phyloP scores from a whole-genome alignment of 2,888 invertebrate species.

The Agrilus mali region DNA sequence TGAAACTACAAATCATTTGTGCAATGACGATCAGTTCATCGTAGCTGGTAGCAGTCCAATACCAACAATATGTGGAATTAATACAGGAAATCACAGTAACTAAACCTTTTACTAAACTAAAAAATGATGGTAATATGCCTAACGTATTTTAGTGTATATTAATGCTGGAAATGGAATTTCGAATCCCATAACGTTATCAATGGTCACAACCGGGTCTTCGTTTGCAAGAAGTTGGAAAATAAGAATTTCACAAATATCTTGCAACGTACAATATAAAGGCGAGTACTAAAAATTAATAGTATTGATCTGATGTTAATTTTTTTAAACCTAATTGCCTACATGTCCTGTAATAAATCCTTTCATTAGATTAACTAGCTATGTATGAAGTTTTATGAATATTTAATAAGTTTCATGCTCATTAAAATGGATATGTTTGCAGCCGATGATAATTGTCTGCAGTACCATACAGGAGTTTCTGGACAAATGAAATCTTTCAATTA shows the following conservation, averaged over 20 bases:
- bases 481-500: conserved; percentile 76
- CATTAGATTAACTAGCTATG: too few species aligned
- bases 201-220: conserved; percentile 65
- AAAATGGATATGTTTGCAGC: conserved; percentile 33
- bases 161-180: conserved; percentile 65
- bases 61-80: conserved; percentile 69
- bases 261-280: conserved; percentile 60
- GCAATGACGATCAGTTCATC: conserved; percentile 75
- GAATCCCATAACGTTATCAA: conserved; percentile 67
- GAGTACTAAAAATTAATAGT: conserved; percentile 8
- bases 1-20: conserved; percentile 62
- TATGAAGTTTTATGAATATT: too few species aligned
- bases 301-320: too few species aligned
- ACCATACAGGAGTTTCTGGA: conserved; percentile 68
- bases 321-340: too few species aligned
- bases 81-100: conserved; percentile 72
- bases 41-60: conserved; percentile 71
- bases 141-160: conserved; percentile 60
- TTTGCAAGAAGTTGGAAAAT: conserved; percentile 71
- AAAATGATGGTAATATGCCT: conserved; percentile 1
- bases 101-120: conserved; percentile 7
- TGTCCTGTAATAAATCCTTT: too few species aligned
- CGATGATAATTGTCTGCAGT: conserved; percentile 67
- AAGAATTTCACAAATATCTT: conserved; percentile 66
- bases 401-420: too few species aligned